Evolutionary conservation across 2,888 invertebrate genomes (phyloP), one percentile per base, ranked within the genome.

Genomic region (Alloscopus bannaensis): DNA sequence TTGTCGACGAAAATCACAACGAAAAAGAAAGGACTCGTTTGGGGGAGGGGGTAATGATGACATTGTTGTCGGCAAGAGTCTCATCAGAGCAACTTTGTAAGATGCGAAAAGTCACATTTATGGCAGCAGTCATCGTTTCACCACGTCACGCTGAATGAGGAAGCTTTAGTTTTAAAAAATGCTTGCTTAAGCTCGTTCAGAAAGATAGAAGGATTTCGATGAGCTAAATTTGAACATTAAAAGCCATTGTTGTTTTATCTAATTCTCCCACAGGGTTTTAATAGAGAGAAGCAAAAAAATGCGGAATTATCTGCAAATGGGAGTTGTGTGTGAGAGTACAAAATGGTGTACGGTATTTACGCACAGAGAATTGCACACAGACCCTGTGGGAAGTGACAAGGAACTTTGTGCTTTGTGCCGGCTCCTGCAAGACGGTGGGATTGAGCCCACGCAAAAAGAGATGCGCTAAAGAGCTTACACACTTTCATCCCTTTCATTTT

Each of bases 31-130:
- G 75, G 66, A 60, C 47, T 60, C 31, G 11, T n/a, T n/a, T n/a
- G n/a, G n/a, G n/a, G n/a, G n/a, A n/a, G n/a, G n/a, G n/a, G 24
- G 55, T 75, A 75, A 75, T 75, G 75, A 75, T 75, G 66, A 75
- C 66, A 75, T 75, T 75, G 75, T 75, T 73, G 65, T 65, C 73
- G 66, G 57, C 65, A 75, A 66, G 45, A 28, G 22, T 18, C 13
- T 18, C 18, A 31, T 2, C 13, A 31, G 3, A 6, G 18, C 36
- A 2, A 16, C n/a, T 47, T 24, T 45, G 3, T 29, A n/a, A 60
- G 20, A 11, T 20, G 52, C 45, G 62, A 65, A 50, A 68, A 68
- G 52, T 28, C 40, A 60, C 59, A 65, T 36, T 50, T 40, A 40
- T 60, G 31, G 36, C 18, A 29, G 1, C 22, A 26, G 13, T 22